phyloP scores from a whole-genome alignment of 2,888 invertebrate genomes.

The Diplolepis rosae region DNA sequence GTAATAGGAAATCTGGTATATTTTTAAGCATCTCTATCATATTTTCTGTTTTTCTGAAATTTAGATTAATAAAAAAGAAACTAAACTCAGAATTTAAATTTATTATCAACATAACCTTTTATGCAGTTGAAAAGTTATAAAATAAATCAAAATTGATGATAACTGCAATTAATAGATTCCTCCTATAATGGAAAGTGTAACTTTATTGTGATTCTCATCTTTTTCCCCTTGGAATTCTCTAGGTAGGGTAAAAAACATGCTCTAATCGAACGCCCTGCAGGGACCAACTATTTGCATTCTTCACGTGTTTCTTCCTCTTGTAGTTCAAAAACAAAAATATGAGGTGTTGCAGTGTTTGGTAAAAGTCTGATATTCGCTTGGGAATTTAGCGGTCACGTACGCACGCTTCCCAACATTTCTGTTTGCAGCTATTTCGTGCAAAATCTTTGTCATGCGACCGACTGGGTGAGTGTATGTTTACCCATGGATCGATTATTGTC shows the following conservation, averaged over 20 bases:
- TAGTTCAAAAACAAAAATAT: not conserved
- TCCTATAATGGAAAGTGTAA: too few species aligned
- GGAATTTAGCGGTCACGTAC: constrained; percentile 11
- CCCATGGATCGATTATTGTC: constrained; percentile 49
- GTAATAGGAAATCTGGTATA: too few species aligned
- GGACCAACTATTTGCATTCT: not conserved
- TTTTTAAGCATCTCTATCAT: too few species aligned
- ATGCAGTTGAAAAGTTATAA: too few species aligned
- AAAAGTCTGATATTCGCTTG: constrained; percentile 1
- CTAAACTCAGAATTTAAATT: too few species aligned
- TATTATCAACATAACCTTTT: too few species aligned
- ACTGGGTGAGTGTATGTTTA: constrained; percentile 19
- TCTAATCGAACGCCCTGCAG: not conserved
- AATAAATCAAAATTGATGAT: too few species aligned
- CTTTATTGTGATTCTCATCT: not conserved
- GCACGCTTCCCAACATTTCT: constrained; percentile 5
- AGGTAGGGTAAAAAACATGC: not conserved
- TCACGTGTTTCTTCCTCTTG: constrained; percentile 1
- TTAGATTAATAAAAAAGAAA: too few species aligned
- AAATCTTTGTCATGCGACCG: not conserved
- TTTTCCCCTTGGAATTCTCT: not conserved
- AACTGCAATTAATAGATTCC: too few species aligned
- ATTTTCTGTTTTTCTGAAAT: too few species aligned
- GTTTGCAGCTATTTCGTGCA: not conserved
- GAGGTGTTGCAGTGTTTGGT: not conserved